Conservation (phyloP, 2,113 vertebrate genomes). For the Colossoma macropomum region DNA sequence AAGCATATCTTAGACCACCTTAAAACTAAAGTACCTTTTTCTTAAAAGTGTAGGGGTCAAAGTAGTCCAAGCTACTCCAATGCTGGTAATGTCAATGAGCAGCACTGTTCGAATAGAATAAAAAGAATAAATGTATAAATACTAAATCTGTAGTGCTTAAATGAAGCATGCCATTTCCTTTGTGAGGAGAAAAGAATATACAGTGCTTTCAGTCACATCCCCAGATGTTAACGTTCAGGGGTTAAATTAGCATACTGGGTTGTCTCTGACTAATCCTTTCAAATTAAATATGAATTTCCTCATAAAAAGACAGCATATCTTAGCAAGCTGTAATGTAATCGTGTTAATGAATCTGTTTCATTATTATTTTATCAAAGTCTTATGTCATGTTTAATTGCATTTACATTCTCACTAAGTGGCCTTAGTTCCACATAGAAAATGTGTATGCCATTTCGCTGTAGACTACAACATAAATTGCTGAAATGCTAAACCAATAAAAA, state of each 20-base stretch:
- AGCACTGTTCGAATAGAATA: neutral
- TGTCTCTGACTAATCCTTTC: slow-evolving; percentile 13
- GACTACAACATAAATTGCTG: neutral
- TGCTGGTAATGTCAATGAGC: slow-evolving; percentile 5
- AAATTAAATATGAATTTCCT: slow-evolving; percentile 8
- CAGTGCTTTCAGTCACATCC: slow-evolving; percentile 5
- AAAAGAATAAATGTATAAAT: slow-evolving; percentile 1
- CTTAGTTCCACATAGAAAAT: slow-evolving; percentile 44
- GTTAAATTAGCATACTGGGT: neutral
- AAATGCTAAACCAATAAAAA: neutral
- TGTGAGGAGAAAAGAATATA: neutral
- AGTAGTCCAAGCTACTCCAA: no score
- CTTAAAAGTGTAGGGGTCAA: neutral
- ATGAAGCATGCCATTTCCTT: neutral
- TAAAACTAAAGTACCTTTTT: neutral
- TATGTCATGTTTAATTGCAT: slow-evolving; percentile 34
- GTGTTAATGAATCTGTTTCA: slow-evolving; percentile 14
- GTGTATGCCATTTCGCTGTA: neutral
- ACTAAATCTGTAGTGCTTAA: neutral
- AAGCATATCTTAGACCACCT: neutral
- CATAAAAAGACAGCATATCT: neutral
- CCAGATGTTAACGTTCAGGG: neutral
- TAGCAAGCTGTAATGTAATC: slow-evolving; percentile 12
- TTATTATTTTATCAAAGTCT: slow-evolving; percentile 45
- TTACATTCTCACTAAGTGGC: slow-evolving; percentile 18